Conservation (phyloP, 2,888 invertebrate species). For the Uloborus plumipes region DNA sequence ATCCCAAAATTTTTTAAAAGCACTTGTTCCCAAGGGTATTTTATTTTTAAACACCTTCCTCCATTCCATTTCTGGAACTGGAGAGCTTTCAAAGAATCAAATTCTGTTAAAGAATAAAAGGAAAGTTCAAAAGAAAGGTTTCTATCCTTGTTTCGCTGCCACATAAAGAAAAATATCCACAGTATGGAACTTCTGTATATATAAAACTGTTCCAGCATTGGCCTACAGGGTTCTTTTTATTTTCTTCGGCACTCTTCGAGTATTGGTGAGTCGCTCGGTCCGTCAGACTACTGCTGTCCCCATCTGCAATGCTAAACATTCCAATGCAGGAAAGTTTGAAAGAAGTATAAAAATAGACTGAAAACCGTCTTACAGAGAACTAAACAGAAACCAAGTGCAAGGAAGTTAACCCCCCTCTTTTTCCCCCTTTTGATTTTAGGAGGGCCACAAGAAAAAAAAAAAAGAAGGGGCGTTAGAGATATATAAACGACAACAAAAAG, state of each 20-base stretch:
- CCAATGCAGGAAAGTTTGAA: slow-evolving; percentile 7
- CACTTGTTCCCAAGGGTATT: slow-evolving; percentile 1
- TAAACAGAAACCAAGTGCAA: slow-evolving; percentile 14
- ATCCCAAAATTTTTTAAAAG: slow-evolving; percentile 4
- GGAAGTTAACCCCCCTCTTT: neutral
- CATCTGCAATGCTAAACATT: slow-evolving; percentile 55
- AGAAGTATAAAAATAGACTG: slow-evolving; percentile 6
- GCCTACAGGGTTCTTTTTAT: slow-evolving; percentile 24
- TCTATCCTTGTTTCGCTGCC: neutral
- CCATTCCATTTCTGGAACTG: slow-evolving; percentile 20
- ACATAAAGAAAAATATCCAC: slow-evolving; percentile 13
- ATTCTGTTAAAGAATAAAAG: slow-evolving; percentile 30
- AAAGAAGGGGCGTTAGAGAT: slow-evolving; percentile 22
- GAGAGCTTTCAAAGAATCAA: slow-evolving; percentile 27
- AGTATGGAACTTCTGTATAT: slow-evolving; percentile 50
- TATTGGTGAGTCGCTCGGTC: slow-evolving; percentile 15
- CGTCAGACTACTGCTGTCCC: slow-evolving; percentile 37
- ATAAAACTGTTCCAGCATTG: slow-evolving; percentile 50
- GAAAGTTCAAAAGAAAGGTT: neutral
- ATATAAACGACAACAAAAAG: slow-evolving; percentile 52
- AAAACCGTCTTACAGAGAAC: neutral
- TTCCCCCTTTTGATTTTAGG: slow-evolving; percentile 6
- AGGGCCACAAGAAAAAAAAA: slow-evolving; percentile 3
- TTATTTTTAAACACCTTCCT: slow-evolving; percentile 15
- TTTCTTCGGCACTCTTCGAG: neutral